Evolutionary conservation across 2,113 vertebrate species (phyloP), one percentile per base, ranked within the genome.

Genomic region (Vombatus ursinus): DNA sequence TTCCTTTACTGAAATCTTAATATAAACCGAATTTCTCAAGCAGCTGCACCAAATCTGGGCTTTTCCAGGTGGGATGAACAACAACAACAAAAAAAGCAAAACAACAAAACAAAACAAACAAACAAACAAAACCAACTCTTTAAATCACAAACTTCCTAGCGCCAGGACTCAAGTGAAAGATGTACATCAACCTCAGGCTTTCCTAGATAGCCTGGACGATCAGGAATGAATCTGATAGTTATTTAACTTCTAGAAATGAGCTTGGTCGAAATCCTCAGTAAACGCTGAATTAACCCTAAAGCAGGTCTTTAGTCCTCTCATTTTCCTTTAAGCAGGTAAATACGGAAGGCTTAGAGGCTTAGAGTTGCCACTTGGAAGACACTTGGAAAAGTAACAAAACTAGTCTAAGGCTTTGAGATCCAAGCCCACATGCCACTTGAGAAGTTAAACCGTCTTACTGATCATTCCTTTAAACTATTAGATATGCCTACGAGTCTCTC

Each of bases 141-240:
- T 37, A 84, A 16, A 19, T 22, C 28, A 19, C 0, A 8, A 77
- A 91, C 48, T 44, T 12, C 0, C 24, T 0, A 26, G 1, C n/a
- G 91, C 90, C 54, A 57, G 1, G 7, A 0, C 0, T 44, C 9
- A 77, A 91, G 16, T 52, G 11, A 53, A 68, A 94, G 37, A 77
- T 16, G 1, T 49, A 54, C 50, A 51, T 47, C 14, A 61, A n/a
- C 0, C 23, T 50, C 23, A 44, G 19, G 25, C 89, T 96, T 96
- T 19, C 47, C 90, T 93, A 3, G n/a, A 44, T 24, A 51, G 31
- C 44, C 24, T 12, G 89, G 90, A 77, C 23, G 2, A 22, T 95
- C 48, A 93, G 90, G 3, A 37, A 52, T 31, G 23, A 50, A 95
- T 24, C 50, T 23, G 12, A 26, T 90, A 97, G 53, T 37, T 68